These are phyloP conservation scores for Limanda limanda DNA, from an alignment of 2,113 vertebrate species.

Conservation along the genomic window DNA sequence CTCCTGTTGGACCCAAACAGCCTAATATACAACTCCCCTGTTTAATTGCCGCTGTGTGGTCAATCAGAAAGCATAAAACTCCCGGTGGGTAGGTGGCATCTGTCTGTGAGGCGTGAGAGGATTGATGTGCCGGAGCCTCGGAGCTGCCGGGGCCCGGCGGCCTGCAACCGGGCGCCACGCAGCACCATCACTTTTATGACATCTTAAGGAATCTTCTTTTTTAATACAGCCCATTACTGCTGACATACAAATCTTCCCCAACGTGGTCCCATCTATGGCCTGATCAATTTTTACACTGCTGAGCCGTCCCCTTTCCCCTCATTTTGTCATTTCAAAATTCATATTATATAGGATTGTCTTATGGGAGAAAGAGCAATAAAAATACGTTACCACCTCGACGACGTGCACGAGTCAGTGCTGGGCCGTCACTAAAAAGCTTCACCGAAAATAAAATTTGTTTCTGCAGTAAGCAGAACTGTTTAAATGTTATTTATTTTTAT, in stretches of 20 bases:
- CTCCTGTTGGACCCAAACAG: slow-evolving; percentile 61
- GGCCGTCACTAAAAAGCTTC: slow-evolving; percentile 91
- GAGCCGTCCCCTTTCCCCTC: slow-evolving; percentile 92
- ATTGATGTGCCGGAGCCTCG: slow-evolving; percentile 78
- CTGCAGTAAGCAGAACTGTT: slow-evolving; percentile 99
- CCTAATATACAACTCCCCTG: slow-evolving; percentile 77
- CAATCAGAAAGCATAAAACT: slow-evolving; percentile 83
- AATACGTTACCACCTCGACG: slow-evolving; percentile 89
- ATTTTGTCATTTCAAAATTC: slow-evolving; percentile 99
- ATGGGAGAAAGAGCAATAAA: slow-evolving; percentile 94
- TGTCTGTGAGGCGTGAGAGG: slow-evolving; percentile 70
- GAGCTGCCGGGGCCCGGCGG: slow-evolving; percentile 56
- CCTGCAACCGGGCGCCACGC: slow-evolving; percentile 57
- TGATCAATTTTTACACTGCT: slow-evolving; percentile 99
- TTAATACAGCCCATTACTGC: slow-evolving; percentile 99
- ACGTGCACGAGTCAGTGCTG: slow-evolving; percentile 88
- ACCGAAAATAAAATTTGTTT: slow-evolving; percentile 98
- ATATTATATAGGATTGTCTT: slow-evolving; percentile 95
- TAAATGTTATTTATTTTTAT: slow-evolving; percentile 99
- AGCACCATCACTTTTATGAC: slow-evolving; percentile 84
- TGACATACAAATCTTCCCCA: slow-evolving; percentile 99
- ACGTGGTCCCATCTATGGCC: slow-evolving; percentile 92
- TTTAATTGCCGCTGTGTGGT: slow-evolving; percentile 80
- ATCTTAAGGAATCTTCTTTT: slow-evolving; percentile 97
- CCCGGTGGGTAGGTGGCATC: slow-evolving; percentile 74